Evolutionary conservation across 2,797 vertebrate genomes (phyloP).

Genomic region (Pteronotus mesoamericanus): DNA sequence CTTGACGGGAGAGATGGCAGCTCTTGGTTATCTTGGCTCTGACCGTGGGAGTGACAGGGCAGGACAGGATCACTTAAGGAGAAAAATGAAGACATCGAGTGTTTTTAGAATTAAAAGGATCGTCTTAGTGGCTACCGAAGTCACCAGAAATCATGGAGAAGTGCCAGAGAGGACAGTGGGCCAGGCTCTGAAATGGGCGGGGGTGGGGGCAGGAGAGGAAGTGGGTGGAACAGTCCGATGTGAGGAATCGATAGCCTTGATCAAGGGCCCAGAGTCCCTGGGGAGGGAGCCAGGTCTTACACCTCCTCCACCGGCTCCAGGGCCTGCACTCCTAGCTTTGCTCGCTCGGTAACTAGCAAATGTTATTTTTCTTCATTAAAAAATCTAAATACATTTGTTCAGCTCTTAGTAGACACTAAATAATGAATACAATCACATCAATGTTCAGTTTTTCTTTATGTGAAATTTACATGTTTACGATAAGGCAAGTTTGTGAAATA

Average conservation of each 20-base stretch:
- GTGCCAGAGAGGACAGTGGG: not conserved
- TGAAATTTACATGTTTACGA: not conserved
- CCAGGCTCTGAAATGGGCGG: not conserved
- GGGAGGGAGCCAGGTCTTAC: not conserved
- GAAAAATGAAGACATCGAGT: not conserved
- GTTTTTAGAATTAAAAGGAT: not conserved
- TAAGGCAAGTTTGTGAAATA: not conserved
- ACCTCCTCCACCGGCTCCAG: not conserved
- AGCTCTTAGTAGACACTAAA: not conserved
- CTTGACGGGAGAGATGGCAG: not conserved
- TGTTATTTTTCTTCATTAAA: not conserved
- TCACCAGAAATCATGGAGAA: not conserved
- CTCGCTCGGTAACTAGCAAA: not conserved
- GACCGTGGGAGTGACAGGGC: not conserved
- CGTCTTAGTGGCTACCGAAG: not conserved
- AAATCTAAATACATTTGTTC: not conserved
- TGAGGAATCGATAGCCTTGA: not conserved
- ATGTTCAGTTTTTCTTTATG: not conserved
- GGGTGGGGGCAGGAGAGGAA: not conserved
- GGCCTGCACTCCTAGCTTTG: not conserved
- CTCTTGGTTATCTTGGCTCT: not conserved
- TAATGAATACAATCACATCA: not conserved
- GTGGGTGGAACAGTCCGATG: not conserved
- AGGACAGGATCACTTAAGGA: not conserved
- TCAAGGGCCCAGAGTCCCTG: not conserved